A percentile compares a stretch with the other conserved stretches of the same genome.
These are phyloP conservation scores for Eulemur macaco DNA, from an alignment of 2,113 vertebrate genomes.

Conservation along the genomic window DNA sequence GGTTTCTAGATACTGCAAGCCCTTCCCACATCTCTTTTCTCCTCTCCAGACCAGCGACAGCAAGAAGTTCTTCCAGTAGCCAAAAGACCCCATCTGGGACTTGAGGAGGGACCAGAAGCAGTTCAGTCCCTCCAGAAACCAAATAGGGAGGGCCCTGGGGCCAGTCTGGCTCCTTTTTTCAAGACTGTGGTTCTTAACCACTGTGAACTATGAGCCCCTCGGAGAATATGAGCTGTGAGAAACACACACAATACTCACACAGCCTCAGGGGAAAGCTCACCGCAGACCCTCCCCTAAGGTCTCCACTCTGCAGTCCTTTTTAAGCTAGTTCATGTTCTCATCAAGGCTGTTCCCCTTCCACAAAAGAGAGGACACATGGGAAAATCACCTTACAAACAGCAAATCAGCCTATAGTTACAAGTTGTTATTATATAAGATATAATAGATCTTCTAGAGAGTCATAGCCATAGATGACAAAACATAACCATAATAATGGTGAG, in stretches of 20 bases:
- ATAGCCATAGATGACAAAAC: neutral
- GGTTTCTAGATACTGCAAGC: neutral
- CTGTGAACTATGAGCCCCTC: neutral
- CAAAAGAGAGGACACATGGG: neutral
- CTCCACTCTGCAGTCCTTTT: neutral
- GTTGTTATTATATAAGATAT: neutral
- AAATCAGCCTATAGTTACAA: neutral
- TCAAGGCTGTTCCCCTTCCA: neutral
- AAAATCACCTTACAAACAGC: neutral
- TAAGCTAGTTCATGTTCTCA: neutral
- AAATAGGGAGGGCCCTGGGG: neutral
- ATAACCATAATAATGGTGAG: neutral
- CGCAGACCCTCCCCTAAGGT: neutral
- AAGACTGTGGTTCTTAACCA: neutral
- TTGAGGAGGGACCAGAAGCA: neutral
- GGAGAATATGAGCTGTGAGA: neutral
- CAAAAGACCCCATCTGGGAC: neutral
- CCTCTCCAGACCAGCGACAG: neutral
- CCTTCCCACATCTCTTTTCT: neutral
- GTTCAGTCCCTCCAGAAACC: neutral
- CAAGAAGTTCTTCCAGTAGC: neutral
- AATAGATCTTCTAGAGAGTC: neutral
- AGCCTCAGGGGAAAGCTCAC: neutral
- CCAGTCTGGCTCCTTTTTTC: neutral
- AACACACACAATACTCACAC: neutral